Base-by-base conservation (phyloP, 92 coral and sea anemone genomes). In the Epizoanthus scotinus region DNA sequence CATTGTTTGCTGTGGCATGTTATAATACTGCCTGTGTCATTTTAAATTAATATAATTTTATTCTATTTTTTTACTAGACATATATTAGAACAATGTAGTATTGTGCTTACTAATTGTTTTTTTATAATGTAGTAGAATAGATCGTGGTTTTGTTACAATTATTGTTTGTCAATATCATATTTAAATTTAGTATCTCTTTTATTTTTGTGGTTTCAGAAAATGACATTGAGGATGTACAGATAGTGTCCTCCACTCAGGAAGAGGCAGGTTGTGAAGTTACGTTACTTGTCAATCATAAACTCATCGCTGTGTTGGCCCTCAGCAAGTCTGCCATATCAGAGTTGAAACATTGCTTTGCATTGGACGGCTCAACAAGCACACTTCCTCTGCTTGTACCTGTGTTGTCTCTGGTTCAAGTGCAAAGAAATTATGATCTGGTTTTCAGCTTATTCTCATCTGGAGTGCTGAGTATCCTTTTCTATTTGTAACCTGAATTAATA, bases 381-480 rank as follows among this genome's bases (percentile, higher is more conserved):
- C 80, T 88, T 28, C 91, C 91, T 3, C 52, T 88, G 24, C 78
- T 88, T 52, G 89, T 88, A 15, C 88, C 91, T 42, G 86, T 80
- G 44, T 69, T 56, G 40, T 79, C 86, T 19, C 82, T 88, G 49
- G 79, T 82, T 14, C 70, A 68, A 73, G 91, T 90, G 67, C 88
- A 63, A 47, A 70, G 74, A 49, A 59, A 82, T 34, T 81, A 68
- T 8, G 71, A 79, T 29, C 67, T 92, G 17, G 25, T 90, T 25
- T 92, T 92, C 70, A 83, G 90, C 63, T 49, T 92, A 66, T 83
- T 92, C 24, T 82, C 97, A 13, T 72, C 80, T 78, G 97, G 97
- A 22, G 71, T 83, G 27, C 77, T 89, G 10, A 64, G 97, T 92
- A 92, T 92, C 97, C 94, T 92, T 90, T 89, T 58, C n/a, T 7